A percentile compares a stretch with the other conserved stretches of the same genome.
phyloP scores from a whole-genome alignment of 1,140 invertebrate species.

The Brachionus rotundiformis region DNA sequence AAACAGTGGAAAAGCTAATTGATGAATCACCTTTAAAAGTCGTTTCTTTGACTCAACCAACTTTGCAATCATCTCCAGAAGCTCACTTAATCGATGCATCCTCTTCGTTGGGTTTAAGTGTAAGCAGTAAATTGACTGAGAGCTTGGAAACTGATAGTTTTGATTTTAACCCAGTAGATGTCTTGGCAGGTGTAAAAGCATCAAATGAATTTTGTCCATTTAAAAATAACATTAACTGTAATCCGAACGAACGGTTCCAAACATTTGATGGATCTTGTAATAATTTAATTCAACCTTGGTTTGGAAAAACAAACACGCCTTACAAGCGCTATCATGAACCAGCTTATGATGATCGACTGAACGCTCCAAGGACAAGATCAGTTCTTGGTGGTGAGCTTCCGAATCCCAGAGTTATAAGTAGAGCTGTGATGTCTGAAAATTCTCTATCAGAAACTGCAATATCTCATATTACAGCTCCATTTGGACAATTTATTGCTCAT shows the following conservation, averaged over 20 bases:
- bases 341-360: conserved; percentile 10
- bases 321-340: conserved; percentile 36
- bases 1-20: neutral
- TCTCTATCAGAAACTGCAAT: neutral
- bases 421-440: conserved; percentile 8
- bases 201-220: conserved; percentile 48
- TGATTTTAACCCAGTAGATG: conserved; percentile 26
- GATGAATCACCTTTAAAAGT: neutral
- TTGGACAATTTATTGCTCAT: conserved; percentile 52
- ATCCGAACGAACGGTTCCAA: conserved; percentile 16
- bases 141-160: neutral
- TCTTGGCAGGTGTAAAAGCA: neutral
- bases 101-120: neutral
- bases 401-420: conserved; percentile 29
- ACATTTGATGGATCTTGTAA: conserved; percentile 51
- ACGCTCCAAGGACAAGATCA: neutral
- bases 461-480: conserved; percentile 34
- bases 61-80: neutral
- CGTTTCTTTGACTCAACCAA: neutral
- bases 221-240: conserved; percentile 32
- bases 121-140: neutral
- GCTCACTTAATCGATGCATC: conserved; percentile 6
- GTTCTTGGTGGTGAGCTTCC: conserved; percentile 8
- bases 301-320: conserved; percentile 48
- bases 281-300: conserved; percentile 33